Evolutionary conservation across 2,797 vertebrate species (phyloP).

Genomic region (Arctocebus calabarensis): DNA sequence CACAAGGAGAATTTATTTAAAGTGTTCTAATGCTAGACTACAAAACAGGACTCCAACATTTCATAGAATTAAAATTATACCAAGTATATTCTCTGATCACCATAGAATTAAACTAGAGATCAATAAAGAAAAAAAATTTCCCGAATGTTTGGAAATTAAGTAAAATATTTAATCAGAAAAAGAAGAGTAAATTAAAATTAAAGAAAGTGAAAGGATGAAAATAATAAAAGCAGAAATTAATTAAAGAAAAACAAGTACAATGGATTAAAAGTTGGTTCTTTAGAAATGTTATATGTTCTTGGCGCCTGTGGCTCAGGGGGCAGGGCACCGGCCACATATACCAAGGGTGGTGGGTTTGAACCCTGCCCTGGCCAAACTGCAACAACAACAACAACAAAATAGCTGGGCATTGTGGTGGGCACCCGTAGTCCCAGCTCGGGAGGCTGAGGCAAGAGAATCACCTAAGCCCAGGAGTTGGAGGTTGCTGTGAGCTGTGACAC

Average conservation of each 20-base stretch:
- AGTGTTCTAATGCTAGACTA: neutral
- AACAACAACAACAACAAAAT: no score
- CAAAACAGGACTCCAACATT: constrained; percentile 7
- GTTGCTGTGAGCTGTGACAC: no score
- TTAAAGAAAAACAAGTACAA: neutral
- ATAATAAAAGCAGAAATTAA: constrained; percentile 18
- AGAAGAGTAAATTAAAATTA: constrained; percentile 10
- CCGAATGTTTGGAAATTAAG: neutral
- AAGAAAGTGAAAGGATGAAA: neutral
- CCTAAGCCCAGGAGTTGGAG: no score
- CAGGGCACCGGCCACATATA: no score
- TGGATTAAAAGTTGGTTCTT: constrained; percentile 7
- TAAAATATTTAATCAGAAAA: neutral
- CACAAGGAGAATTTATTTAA: neutral
- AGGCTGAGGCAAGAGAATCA: no score
- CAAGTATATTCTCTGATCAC: neutral
- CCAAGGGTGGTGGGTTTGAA: no score
- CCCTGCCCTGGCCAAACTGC: no score
- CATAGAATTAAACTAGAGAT: neutral
- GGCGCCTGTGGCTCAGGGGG: no score
- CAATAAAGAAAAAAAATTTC: neutral
- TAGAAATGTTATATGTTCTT: neutral
- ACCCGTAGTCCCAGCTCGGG: no score
- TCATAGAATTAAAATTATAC: neutral
- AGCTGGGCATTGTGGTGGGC: no score